Base-by-base conservation (phyloP, 64 coral and sea anemone species). In the Actinia equina region DNA sequence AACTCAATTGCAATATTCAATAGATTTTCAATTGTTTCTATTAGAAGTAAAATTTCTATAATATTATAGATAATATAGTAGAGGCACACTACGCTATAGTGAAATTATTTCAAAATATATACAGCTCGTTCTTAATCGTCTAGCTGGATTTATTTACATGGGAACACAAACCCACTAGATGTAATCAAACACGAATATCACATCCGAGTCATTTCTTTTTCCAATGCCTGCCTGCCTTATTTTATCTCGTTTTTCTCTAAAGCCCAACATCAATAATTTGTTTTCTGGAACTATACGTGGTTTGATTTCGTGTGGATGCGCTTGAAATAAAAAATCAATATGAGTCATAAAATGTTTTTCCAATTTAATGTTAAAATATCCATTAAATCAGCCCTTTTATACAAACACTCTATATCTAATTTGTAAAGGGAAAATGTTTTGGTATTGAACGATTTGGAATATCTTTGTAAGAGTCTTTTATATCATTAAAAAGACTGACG, bases 111-210 rank as follows among this genome's bases (percentile, higher is more conserved):
- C 69, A 74, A 22, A 65, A 30, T 74, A 74, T 12, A 41, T 8
- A 8, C n/a, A 30, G 26, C 23, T 74, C 10, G 11, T 41, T 74
- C 41, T 27, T 41, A 41, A 74, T 74, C 42, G 13, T 74, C 69
- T 37, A 41, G 69, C 25, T 74, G 26, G 69, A 74, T 74, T 71
- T 74, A 74, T 74, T 74, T 30, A 74, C 63, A 74, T 74, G 10
- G 69, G 15, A 74, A 74, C 42, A 41, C 69, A 74, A 74, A 74
- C 26, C 46, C 20, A n/a, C 18, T 25, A 25, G n/a, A 25, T 20
- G 20, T 69, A 69, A 69, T 69, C 26, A 69, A 60, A 60, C 19
- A 60, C 17, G 59, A 60, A 60, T 60, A 19, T 60, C 15, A 60
- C 59, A 19, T 60, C 59, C 59, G 5, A 60, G 18, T 17, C 59